Conservation (phyloP, 2,113 vertebrate genomes). For the Ascaphus truei region DNA sequence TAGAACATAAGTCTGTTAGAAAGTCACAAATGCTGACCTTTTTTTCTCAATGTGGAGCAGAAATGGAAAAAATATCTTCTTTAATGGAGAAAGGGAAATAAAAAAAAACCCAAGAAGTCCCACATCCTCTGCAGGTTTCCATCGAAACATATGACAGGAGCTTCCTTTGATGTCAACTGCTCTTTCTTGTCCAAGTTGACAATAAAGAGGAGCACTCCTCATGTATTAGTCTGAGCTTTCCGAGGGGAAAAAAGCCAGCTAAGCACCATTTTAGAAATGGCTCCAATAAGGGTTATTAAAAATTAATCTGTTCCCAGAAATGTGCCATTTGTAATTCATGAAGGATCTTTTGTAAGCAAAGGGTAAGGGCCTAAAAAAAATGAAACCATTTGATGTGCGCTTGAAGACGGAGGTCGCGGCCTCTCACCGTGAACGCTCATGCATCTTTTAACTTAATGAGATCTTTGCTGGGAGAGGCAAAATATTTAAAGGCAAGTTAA, state of each 20-base stretch:
- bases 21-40: no score
- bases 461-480: not conserved
- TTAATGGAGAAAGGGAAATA: no score
- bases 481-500: no score
- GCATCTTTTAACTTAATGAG: not conserved
- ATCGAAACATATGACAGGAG: not conserved
- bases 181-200: not conserved
- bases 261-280: not conserved
- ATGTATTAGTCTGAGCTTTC: constrained; percentile 5
- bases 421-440: not conserved
- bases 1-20: no score
- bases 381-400: not conserved
- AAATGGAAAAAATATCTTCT: no score
- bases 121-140: not conserved
- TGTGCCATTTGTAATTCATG: not conserved
- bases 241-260: not conserved
- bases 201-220: not conserved
- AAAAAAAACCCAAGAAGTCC: no score
- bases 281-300: not conserved
- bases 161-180: not conserved
- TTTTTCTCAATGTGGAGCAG: no score
- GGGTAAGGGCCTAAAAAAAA: not conserved
- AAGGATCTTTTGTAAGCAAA: not conserved
- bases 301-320: not conserved
- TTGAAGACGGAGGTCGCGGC: not conserved